These are phyloP conservation scores for Troides oblongomaculatus DNA, from an alignment of 2,888 invertebrate genomes.

Conservation along the genomic window DNA sequence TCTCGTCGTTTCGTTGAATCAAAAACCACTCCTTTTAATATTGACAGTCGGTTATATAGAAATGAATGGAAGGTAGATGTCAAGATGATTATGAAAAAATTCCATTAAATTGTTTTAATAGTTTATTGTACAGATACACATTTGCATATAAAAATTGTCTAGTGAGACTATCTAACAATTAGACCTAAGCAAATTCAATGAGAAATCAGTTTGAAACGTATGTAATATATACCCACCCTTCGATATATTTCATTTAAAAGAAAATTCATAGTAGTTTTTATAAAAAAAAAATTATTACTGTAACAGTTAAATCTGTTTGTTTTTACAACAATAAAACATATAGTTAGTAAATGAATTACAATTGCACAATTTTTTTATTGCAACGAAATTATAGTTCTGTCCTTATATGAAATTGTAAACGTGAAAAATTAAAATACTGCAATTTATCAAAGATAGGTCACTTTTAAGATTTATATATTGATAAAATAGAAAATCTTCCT, in stretches of 20 bases:
- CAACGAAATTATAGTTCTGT: slow-evolving; percentile 7
- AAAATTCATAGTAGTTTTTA: not conserved
- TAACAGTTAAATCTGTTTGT: slow-evolving; percentile 21
- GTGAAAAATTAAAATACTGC: not conserved
- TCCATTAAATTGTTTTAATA: slow-evolving; percentile 43
- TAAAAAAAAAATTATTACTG: slow-evolving; percentile 32
- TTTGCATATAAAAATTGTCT: slow-evolving; percentile 70
- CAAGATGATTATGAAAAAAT: slow-evolving; percentile 9
- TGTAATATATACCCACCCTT: slow-evolving; percentile 35
- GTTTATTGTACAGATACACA: slow-evolving; percentile 69
- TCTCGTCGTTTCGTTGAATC: too few species aligned
- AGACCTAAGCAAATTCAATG: slow-evolving; percentile 57
- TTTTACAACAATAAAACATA: slow-evolving; percentile 15
- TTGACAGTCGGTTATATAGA: too few species aligned
- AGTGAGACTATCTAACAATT: slow-evolving; percentile 66
- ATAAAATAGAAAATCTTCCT: too few species aligned
- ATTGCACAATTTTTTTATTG: slow-evolving; percentile 21
- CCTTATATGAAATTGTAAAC: not conserved
- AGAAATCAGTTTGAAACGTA: slow-evolving; percentile 41
- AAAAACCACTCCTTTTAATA: too few species aligned
- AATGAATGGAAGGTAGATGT: too few species aligned
- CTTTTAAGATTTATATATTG: too few species aligned
- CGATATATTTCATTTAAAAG: slow-evolving; percentile 34
- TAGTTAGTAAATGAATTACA: slow-evolving; percentile 11
- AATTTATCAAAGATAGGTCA: not conserved